These are phyloP conservation scores for Ammodramus savannarum DNA, from an alignment of 2,113 vertebrate species.

Conservation along the genomic window DNA sequence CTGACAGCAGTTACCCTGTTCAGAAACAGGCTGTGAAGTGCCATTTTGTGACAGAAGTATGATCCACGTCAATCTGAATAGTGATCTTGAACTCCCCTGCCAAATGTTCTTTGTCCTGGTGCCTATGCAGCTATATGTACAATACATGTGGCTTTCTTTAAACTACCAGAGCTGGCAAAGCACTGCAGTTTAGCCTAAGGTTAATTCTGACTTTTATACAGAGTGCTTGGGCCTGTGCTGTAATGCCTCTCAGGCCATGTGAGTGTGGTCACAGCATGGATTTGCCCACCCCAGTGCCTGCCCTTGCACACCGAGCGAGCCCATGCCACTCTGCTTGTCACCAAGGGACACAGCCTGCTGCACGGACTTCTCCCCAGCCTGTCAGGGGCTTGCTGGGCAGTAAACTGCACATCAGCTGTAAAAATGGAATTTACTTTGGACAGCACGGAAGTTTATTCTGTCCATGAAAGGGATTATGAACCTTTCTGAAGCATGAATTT, in stretches of 20 bases:
- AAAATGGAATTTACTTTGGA: not conserved
- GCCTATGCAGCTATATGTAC: not conserved
- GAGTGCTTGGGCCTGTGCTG: not conserved
- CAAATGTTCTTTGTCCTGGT: not conserved
- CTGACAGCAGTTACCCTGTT: not conserved
- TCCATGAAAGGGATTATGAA: not conserved
- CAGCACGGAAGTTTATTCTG: not conserved
- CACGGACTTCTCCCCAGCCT: not conserved
- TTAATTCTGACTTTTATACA: not conserved
- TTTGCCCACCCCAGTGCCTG: rapidly evolving
- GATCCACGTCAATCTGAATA: not conserved
- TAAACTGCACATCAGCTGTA: not conserved
- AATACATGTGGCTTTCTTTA: not conserved
- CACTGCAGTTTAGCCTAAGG: not conserved
- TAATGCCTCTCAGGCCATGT: not conserved
- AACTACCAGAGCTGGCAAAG: not conserved
- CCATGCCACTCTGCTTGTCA: not conserved
- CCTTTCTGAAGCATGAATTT: not conserved
- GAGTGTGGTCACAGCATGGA: not conserved
- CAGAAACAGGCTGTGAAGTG: not conserved
- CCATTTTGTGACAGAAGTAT: not conserved
- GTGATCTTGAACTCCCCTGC: not conserved
- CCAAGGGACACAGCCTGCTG: not conserved
- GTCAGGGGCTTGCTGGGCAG: not conserved
- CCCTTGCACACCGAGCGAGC: rapidly evolving